These are phyloP conservation scores for Metacarcinus magister DNA, from an alignment of 2,888 invertebrate species.

Conservation along the genomic window DNA sequence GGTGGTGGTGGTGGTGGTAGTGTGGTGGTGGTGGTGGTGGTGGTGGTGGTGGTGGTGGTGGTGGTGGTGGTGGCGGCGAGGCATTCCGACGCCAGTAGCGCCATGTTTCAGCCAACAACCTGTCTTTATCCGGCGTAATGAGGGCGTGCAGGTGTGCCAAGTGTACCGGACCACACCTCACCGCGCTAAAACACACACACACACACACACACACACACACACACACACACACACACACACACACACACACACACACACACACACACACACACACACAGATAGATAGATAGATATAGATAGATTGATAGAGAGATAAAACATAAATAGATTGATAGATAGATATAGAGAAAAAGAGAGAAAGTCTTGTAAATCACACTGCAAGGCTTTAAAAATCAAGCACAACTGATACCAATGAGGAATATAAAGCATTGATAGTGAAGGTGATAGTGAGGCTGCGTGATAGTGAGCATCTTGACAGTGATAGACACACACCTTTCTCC, in stretches of 20 bases:
- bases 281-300: no score
- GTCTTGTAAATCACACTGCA: no score
- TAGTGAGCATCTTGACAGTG: no score
- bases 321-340: no score
- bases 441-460: no score
- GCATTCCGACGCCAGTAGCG: no score
- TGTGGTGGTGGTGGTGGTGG: not conserved
- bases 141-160: slow-evolving; percentile 26
- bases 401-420: no score
- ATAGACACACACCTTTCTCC: no score
- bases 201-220: not conserved
- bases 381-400: no score
- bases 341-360: not conserved
- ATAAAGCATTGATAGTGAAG: no score
- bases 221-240: slow-evolving; percentile 30
- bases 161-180: not conserved
- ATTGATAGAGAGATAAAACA: no score
- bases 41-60: not conserved
- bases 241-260: not conserved
- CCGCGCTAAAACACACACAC: not conserved
- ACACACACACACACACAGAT: slow-evolving; percentile 19
- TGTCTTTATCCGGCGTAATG: slow-evolving; percentile 26
- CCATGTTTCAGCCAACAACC: not conserved
- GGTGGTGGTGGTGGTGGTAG: no score
- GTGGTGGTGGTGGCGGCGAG: not conserved